phyloP scores from a whole-genome alignment of 2,888 invertebrate genomes.

The Acronicta leporina region DNA sequence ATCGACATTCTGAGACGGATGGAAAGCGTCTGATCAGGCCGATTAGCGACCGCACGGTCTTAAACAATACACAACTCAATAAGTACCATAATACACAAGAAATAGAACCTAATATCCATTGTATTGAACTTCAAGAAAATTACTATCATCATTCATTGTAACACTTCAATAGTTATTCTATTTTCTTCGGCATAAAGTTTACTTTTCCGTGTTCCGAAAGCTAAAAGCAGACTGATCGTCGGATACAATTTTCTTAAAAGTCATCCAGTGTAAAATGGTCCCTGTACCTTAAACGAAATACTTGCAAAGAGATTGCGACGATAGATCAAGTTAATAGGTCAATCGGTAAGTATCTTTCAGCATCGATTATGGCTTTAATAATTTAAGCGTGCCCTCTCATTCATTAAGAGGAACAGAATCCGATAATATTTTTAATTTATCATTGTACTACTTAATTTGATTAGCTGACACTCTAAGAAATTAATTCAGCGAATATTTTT shows the following conservation, averaged over 20 bases:
- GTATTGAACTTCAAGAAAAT: slow-evolving; percentile 9
- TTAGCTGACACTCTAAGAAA: background rate
- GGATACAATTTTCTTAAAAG: slow-evolving; percentile 36
- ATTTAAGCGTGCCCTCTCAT: slow-evolving; percentile 33
- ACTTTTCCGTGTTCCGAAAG: slow-evolving; percentile 6
- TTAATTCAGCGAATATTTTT: slow-evolving; percentile 49
- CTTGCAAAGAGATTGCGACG: slow-evolving; percentile 11
- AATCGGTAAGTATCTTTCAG: slow-evolving; percentile 29
- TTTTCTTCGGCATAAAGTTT: background rate
- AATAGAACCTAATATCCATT: slow-evolving; percentile 35
- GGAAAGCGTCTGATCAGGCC: slow-evolving; percentile 62
- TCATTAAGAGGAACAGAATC: slow-evolving; percentile 20
- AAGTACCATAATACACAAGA: slow-evolving; percentile 22
- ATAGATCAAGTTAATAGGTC: slow-evolving; percentile 32
- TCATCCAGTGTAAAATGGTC: slow-evolving; percentile 31
- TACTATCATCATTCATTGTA: slow-evolving; percentile 3
- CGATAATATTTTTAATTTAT: slow-evolving; percentile 3
- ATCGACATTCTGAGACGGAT: slow-evolving; percentile 61
- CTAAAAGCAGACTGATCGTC: slow-evolving; percentile 12
- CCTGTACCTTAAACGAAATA: slow-evolving; percentile 9
- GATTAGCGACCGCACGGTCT: slow-evolving; percentile 58
- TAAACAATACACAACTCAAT: slow-evolving; percentile 22
- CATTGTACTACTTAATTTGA: background rate
- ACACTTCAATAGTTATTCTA: slow-evolving; percentile 19
- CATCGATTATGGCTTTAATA: slow-evolving; percentile 32